These are phyloP conservation scores for Chloropsis cyanopogon DNA, from an alignment of 2,113 vertebrate genomes.

Conservation along the genomic window DNA sequence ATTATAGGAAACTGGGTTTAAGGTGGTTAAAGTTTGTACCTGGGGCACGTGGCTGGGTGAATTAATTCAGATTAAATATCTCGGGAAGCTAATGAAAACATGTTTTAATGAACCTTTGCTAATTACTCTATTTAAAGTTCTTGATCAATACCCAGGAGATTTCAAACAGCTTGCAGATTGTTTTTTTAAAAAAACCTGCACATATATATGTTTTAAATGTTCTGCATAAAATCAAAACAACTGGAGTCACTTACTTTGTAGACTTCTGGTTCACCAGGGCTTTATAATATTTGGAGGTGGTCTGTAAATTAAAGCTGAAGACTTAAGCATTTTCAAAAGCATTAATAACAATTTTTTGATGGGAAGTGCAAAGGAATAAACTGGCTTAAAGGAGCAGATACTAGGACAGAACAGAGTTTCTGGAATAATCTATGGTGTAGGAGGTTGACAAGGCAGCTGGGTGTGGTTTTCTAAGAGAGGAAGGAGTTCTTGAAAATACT, in stretches of 20 bases:
- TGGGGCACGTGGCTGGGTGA: not conserved
- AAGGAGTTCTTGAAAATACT: not conserved
- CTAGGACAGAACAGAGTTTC: not conserved
- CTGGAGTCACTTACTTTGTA: not conserved
- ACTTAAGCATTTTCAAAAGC: not conserved
- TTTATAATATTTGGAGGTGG: not conserved
- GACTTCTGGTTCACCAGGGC: not conserved
- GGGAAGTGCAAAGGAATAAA: not conserved
- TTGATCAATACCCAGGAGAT: constrained; percentile 40
- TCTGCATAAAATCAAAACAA: constrained; percentile 16
- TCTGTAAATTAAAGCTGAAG: not conserved
- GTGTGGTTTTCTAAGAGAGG: not conserved
- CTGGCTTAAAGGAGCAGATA: not conserved
- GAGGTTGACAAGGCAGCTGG: not conserved
- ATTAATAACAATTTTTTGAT: not conserved
- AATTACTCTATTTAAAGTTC: constrained; percentile 46
- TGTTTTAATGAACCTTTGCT: constrained; percentile 43
- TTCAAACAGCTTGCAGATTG: not conserved
- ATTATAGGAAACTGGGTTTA: not conserved
- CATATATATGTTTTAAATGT: not conserved
- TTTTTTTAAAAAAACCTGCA: not conserved
- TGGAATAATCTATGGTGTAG: not conserved
- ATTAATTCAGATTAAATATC: constrained; percentile 33
- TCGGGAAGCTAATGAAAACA: not conserved
- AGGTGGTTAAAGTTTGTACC: not conserved